phyloP scores from a whole-genome alignment of 2,797 vertebrate species.

The Galagoides demidoff region DNA sequence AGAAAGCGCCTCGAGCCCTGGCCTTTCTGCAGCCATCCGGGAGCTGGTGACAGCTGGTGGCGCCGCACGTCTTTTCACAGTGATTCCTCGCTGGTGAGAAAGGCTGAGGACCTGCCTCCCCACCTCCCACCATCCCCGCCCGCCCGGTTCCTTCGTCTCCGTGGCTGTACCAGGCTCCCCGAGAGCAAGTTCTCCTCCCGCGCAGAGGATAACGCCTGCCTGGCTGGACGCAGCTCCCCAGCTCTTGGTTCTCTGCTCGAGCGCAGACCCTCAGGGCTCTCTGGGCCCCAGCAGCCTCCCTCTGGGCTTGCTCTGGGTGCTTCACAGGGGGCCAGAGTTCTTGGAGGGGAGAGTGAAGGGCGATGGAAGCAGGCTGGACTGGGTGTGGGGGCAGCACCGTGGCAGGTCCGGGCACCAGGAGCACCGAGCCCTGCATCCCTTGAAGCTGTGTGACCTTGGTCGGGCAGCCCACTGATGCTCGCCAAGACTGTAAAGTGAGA shows the following conservation, averaged over 20 bases:
- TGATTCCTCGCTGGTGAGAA: not conserved
- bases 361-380: not conserved
- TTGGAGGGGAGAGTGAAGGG: not conserved
- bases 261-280: not conserved
- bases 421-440: not conserved
- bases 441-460: not conserved
- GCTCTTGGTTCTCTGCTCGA: not conserved
- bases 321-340: not conserved
- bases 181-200: not conserved
- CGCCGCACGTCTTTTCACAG: rapidly evolving
- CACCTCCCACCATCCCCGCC: too few species aligned
- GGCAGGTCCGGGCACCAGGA: not conserved
- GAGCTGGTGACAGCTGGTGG: not conserved
- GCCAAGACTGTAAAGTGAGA: not conserved
- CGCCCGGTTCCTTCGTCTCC: not conserved
- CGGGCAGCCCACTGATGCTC: not conserved
- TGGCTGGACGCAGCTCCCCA: rapidly evolving
- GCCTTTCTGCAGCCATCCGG: not conserved
- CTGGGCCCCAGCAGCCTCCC: too few species aligned
- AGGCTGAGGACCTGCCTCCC: not conserved
- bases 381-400: not conserved
- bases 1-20: not conserved
- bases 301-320: not conserved
- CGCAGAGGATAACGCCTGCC: not conserved
- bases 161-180: not conserved